These are phyloP conservation scores for Xestoiulus laeticollis DNA, from an alignment of 2,888 invertebrate species.

Conservation along the genomic window DNA sequence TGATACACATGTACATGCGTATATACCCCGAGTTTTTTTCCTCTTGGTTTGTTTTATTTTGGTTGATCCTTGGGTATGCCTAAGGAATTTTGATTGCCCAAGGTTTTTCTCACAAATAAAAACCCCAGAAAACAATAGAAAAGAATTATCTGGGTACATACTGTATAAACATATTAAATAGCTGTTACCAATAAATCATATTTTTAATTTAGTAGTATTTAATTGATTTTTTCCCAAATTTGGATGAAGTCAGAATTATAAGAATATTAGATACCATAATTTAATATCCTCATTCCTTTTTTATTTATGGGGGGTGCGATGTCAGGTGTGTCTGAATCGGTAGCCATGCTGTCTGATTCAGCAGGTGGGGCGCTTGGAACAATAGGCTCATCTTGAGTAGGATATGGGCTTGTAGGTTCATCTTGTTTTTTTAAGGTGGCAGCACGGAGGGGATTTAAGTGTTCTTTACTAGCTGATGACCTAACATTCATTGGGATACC, in stretches of 20 bases:
- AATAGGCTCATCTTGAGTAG: constrained; percentile 36
- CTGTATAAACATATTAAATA: no score
- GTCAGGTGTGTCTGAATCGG: constrained; percentile 52
- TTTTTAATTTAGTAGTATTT: neutral
- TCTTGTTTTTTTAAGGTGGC: constrained; percentile 49
- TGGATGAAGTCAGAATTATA: neutral
- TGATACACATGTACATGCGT: no score
- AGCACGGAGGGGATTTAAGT: constrained; percentile 51
- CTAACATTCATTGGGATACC: constrained; percentile 51
- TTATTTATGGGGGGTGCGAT: constrained; percentile 45
- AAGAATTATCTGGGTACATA: no score
- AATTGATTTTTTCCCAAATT: neutral
- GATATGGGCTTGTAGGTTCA: neutral
- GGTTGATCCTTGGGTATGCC: no score
- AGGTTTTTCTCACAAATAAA: no score
- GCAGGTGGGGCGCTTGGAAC: constrained; percentile 54
- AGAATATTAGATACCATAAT: constrained; percentile 49
- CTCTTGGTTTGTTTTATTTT: no score
- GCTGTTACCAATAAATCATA: no score
- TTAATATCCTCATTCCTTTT: constrained; percentile 48
- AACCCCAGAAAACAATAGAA: no score
- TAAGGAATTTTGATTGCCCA: no score
- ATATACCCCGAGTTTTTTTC: no score
- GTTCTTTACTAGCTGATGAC: constrained; percentile 52
- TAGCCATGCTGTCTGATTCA: constrained; percentile 50